Conservation (phyloP, 2,113 vertebrate genomes). For the Polypterus bichir region DNA sequence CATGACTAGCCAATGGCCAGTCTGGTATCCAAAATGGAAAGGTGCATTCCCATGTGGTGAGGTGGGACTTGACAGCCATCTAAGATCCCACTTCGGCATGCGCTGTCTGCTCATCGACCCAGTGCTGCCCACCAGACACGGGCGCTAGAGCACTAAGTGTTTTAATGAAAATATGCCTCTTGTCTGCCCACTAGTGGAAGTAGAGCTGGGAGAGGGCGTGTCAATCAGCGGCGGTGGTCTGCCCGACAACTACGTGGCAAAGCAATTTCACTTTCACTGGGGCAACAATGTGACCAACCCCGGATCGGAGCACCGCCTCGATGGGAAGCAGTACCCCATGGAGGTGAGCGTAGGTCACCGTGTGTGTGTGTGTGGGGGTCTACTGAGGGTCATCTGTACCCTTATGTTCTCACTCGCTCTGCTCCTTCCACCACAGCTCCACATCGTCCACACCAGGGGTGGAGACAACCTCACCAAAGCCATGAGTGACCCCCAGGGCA, state of each 20-base stretch:
- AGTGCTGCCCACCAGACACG: no score
- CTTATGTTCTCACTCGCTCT: not conserved
- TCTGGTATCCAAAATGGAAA: no score
- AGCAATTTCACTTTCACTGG: constrained; percentile 54
- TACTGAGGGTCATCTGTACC: not conserved
- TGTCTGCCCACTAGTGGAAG: constrained; percentile 2
- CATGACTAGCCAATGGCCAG: no score
- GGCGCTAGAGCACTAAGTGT: no score
- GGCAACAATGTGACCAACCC: constrained; percentile 18
- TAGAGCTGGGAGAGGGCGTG: not conserved
- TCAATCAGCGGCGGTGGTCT: constrained; percentile 39
- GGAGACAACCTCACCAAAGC: constrained; percentile 8
- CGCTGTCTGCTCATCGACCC: no score
- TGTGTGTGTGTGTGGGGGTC: not conserved
- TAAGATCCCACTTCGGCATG: no score
- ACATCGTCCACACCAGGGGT: constrained; percentile 43
- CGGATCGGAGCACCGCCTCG: constrained; percentile 46
- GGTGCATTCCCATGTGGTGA: no score
- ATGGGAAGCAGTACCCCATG: constrained; percentile 36
- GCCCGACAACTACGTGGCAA: constrained; percentile 22
- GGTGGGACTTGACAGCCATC: no score
- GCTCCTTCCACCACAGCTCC: constrained; percentile 31
- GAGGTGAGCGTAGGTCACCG: constrained; percentile 33
- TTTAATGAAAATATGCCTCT: no score
- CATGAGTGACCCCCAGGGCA: constrained; percentile 18